Percentiles rank a stretch among this genome's conserved stretches.
Conservation (phyloP, 1,140 invertebrate species). For the Trialeurodes vaporariorum region DNA sequence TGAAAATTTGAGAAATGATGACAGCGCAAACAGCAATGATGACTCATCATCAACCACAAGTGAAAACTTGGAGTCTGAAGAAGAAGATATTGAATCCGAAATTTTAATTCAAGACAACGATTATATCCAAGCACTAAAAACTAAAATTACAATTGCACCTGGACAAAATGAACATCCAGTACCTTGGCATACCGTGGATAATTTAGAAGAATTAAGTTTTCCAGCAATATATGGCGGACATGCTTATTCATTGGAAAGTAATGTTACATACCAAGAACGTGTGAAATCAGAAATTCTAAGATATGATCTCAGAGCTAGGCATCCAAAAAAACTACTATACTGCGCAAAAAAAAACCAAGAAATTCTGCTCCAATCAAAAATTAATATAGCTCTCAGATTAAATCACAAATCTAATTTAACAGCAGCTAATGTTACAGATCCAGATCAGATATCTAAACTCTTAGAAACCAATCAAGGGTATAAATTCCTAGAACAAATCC, state of each 20-base stretch:
- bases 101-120: not conserved
- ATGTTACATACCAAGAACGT: not conserved
- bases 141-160: slow-evolving; percentile 3
- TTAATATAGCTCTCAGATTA: not conserved
- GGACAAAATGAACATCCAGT: slow-evolving; percentile 8
- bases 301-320: not conserved
- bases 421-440: not conserved
- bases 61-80: too few species aligned
- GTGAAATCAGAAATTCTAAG: not conserved
- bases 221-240: slow-evolving; percentile 30
- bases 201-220: slow-evolving; percentile 33
- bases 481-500: not conserved
- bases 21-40: too few species aligned
- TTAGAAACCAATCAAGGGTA: not conserved
- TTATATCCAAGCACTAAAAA: not conserved
- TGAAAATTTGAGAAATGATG: too few species aligned
- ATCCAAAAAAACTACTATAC: not conserved
- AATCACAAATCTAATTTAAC: not conserved
- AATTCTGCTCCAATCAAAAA: not conserved
- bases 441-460: too few species aligned
- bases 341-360: not conserved
- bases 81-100: too few species aligned
- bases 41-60: too few species aligned
- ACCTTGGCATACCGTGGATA: slow-evolving; percentile 19
- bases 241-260: not conserved